phyloP scores from a whole-genome alignment of 2,888 invertebrate species.

The Meghimatium bilineatum region DNA sequence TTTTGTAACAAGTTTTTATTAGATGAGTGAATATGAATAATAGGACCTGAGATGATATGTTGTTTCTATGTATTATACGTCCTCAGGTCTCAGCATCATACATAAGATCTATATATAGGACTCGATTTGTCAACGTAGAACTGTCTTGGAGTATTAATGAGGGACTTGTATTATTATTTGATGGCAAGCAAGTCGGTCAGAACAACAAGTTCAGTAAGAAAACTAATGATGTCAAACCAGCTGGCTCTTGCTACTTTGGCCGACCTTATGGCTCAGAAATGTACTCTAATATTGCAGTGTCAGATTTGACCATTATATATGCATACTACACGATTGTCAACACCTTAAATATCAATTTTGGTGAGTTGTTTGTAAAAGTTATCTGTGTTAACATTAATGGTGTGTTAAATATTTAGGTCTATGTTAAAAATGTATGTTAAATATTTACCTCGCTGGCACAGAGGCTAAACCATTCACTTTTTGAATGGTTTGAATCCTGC shows the following conservation, averaged over 20 bases:
- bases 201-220: conserved; percentile 22
- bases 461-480: too few relatives aligned
- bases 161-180: conserved; percentile 51
- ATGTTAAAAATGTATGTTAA: too few relatives aligned
- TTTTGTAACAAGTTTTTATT: too few relatives aligned
- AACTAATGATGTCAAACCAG: conserved; percentile 8
- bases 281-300: conserved; percentile 48
- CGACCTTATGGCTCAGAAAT: conserved; percentile 33
- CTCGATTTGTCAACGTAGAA: conserved; percentile 51
- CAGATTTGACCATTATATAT: conserved; percentile 53
- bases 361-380: conserved; percentile 41
- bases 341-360: conserved; percentile 45
- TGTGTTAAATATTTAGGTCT: too few relatives aligned
- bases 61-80: not conserved
- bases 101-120: not conserved
- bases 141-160: conserved; percentile 55
- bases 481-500: too few relatives aligned
- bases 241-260: conserved; percentile 37
- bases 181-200: conserved; percentile 38
- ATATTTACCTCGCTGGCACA: too few relatives aligned
- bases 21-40: too few relatives aligned
- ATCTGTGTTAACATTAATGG: too few relatives aligned
- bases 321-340: conserved; percentile 50
- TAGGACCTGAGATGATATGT: too few relatives aligned
- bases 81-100: conserved; percentile 34